phyloP scores from a whole-genome alignment of 2,797 vertebrate genomes.

The Ctenosaura bakeri region DNA sequence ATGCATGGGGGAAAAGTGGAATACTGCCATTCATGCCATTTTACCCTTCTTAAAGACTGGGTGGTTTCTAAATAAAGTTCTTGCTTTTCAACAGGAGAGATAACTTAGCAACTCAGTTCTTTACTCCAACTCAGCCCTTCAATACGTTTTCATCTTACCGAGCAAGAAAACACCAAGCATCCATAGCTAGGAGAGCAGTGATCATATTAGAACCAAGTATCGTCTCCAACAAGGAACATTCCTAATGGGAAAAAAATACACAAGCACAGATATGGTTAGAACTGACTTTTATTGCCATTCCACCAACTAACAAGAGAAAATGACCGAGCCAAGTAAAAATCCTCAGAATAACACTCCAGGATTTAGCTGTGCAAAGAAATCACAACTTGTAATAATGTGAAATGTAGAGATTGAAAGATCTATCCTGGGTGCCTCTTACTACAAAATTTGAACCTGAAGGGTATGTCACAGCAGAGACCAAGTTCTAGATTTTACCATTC shows the following conservation, averaged over 20 bases:
- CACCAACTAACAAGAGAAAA: not conserved
- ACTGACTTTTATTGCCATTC: slow-evolving; percentile 11
- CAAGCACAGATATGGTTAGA: not conserved
- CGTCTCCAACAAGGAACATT: slow-evolving; percentile 84
- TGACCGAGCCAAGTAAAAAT: not conserved
- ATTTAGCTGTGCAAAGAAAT: not conserved
- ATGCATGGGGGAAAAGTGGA: not conserved
- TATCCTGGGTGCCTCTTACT: not conserved
- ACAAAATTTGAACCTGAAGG: not conserved
- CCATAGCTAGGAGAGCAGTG: slow-evolving; percentile 88
- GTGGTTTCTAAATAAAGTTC: not conserved
- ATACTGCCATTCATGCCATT: too few relatives aligned
- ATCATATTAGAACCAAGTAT: slow-evolving; percentile 88
- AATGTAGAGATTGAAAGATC: not conserved
- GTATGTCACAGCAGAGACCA: not conserved
- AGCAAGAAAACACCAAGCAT: slow-evolving; percentile 94
- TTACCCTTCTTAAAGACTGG: not conserved
- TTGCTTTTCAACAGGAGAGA: not conserved
- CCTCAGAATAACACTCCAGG: not conserved
- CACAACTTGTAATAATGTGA: not conserved
- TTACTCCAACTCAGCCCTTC: not conserved
- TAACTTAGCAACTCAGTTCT: not conserved
- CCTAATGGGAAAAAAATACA: slow-evolving; percentile 77
- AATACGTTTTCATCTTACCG: slow-evolving; percentile 80
- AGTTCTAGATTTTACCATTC: not conserved